These are phyloP conservation scores for Xyrichtys novacula DNA, from an alignment of 2,797 vertebrate species.

Conservation along the genomic window DNA sequence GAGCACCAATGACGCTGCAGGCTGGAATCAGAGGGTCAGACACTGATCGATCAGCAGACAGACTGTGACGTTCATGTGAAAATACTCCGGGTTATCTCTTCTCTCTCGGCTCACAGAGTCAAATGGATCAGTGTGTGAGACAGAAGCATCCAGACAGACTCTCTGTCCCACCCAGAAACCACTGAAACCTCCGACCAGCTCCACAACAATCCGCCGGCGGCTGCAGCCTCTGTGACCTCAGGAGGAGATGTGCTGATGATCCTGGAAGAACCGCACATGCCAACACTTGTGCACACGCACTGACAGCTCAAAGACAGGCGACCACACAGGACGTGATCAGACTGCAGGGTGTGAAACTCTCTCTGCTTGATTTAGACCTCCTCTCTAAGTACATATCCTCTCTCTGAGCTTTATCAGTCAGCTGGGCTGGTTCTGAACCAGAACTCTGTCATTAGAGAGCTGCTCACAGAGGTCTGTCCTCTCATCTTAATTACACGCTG, in stretches of 20 bases:
- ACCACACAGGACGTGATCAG: constrained; percentile 18
- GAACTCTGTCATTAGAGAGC: constrained; percentile 60
- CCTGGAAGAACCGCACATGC: background rate
- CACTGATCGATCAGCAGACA: too few relatives aligned
- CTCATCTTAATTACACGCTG: constrained; percentile 59
- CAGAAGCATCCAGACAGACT: constrained; percentile 10
- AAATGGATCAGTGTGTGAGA: too few relatives aligned
- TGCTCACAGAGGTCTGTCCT: constrained; percentile 30
- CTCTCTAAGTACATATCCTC: background rate
- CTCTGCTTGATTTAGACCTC: background rate
- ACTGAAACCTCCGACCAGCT: constrained; percentile 20
- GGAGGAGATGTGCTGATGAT: background rate
- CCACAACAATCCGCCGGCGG: constrained; percentile 33
- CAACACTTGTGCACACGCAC: background rate
- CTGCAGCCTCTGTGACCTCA: background rate
- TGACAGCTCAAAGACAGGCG: background rate
- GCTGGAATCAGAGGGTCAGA: too few relatives aligned
- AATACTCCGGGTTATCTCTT: too few relatives aligned
- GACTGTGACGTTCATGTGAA: too few relatives aligned
- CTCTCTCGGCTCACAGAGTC: too few relatives aligned
- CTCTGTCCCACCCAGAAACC: constrained; percentile 28
- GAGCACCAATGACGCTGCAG: too few relatives aligned
- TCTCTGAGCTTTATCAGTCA: background rate
- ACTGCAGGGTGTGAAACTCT: background rate
- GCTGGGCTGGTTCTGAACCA: constrained; percentile 2